Percentiles rank a stretch among this genome's conserved stretches.
phyloP scores from a whole-genome alignment of 1,140 invertebrate species.

The Agrilus planipennis region DNA sequence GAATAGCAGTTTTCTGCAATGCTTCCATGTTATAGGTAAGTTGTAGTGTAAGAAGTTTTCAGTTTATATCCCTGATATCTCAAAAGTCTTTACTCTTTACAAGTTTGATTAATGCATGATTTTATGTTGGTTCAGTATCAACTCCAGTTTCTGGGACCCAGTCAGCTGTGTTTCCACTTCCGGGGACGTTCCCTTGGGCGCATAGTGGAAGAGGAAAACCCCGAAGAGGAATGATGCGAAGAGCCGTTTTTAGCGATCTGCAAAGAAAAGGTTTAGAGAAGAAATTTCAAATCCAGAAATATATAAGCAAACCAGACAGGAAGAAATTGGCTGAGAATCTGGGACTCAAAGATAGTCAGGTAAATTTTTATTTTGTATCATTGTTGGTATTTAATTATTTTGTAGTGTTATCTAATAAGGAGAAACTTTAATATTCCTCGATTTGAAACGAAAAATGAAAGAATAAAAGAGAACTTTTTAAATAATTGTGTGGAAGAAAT shows the following conservation, averaged over 20 bases:
- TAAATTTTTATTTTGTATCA: too few relatives aligned
- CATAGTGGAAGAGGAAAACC: conserved; percentile 68
- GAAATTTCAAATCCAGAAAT: conserved; percentile 93
- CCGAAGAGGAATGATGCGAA: conserved; percentile 84
- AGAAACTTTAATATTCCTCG: too few relatives aligned
- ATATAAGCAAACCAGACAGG: conserved; percentile 94
- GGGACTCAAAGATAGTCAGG: conserved; percentile 90
- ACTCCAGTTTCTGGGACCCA: conserved; percentile 29
- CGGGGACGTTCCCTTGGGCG: conserved; percentile 67
- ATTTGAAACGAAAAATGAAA: too few relatives aligned
- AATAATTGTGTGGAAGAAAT: too few relatives aligned
- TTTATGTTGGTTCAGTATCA: conserved; percentile 17
- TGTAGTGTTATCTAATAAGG: too few relatives aligned
- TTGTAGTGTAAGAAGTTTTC: too few relatives aligned
- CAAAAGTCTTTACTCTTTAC: too few relatives aligned
- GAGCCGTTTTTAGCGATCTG: conserved; percentile 84
- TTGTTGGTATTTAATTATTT: too few relatives aligned
- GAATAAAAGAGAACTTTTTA: too few relatives aligned
- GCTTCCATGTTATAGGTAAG: too few relatives aligned
- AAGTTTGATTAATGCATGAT: conserved; percentile 1
- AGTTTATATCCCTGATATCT: too few relatives aligned
- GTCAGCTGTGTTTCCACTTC: conserved; percentile 50
- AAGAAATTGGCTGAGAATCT: conserved; percentile 92
- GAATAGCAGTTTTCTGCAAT: too few relatives aligned
- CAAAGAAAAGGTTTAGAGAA: conserved; percentile 91